A percentile compares a stretch with the other conserved stretches of the same genome.
Conservation (phyloP, 2,888 invertebrate genomes). For the Mimachlamys varia region DNA sequence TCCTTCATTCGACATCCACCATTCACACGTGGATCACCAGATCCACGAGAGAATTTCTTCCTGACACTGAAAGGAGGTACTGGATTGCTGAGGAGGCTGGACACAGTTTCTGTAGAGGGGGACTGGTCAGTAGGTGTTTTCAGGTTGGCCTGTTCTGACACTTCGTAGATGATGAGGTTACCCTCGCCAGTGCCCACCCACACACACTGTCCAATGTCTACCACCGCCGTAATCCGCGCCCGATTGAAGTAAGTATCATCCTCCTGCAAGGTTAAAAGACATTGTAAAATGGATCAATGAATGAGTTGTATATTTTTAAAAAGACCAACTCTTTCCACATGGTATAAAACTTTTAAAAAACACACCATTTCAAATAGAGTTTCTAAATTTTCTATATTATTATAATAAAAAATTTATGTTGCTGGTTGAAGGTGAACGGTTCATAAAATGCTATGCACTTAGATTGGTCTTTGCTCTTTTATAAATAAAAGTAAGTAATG, state of each 20-base stretch:
- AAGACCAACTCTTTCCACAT: too few species aligned
- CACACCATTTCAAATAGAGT: too few species aligned
- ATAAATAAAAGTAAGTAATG: too few species aligned
- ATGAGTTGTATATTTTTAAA: too few species aligned
- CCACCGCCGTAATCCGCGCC: conserved; percentile 80
- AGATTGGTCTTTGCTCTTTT: too few species aligned
- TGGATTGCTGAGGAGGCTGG: conserved; percentile 42
- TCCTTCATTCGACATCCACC: not conserved
- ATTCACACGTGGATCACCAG: not conserved
- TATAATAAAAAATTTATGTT: too few species aligned
- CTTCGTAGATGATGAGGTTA: conserved; percentile 80
- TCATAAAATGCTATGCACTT: too few species aligned
- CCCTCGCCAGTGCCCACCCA: conserved; percentile 84
- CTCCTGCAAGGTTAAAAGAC: conserved; percentile 67
- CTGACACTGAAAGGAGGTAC: not conserved
- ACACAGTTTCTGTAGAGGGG: conserved; percentile 61
- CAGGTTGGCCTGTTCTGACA: conserved; percentile 61
- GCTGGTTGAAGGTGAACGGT: too few species aligned
- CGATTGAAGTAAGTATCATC: conserved; percentile 79
- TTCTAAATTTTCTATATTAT: too few species aligned
- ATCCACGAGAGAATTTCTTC: not conserved
- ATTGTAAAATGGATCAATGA: too few species aligned
- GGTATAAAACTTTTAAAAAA: too few species aligned
- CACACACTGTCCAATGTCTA: conserved; percentile 79
- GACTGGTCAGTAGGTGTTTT: conserved; percentile 70